A percentile compares a stretch with the other conserved stretches of the same genome.
Evolutionary conservation across 2,113 vertebrate species (phyloP).

Genomic region (Scomber scombrus): DNA sequence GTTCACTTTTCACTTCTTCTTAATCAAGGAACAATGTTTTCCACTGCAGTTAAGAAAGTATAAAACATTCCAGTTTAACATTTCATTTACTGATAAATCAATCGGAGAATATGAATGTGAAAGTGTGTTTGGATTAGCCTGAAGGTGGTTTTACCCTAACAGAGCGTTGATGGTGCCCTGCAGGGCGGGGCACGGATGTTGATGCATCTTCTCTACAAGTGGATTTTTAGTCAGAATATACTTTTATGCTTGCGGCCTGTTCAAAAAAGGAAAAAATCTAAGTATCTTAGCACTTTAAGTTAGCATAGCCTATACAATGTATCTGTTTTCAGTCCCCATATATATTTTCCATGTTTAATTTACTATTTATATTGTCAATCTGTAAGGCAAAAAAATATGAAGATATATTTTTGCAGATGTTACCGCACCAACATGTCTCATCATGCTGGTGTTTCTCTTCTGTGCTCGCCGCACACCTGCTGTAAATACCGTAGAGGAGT

Average conservation of each 20-base stretch:
- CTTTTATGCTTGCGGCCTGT: conserved; percentile 78
- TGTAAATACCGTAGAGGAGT: conserved; percentile 42
- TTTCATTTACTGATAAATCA: conserved; percentile 25
- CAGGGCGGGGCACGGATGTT: conserved; percentile 68
- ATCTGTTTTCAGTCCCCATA: conserved; percentile 64
- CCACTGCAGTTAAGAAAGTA: background rate
- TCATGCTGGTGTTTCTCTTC: conserved; percentile 53
- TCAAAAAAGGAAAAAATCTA: conserved; percentile 39
- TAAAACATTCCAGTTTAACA: conserved; percentile 70
- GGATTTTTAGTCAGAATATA: conserved; percentile 53
- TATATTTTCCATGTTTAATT: conserved; percentile 69
- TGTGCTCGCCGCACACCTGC: conserved; percentile 44
- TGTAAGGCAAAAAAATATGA: conserved; percentile 74
- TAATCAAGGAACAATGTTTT: conserved; percentile 8
- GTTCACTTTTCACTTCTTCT: conserved; percentile 39
- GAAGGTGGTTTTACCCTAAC: conserved; percentile 3
- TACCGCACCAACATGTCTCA: conserved; percentile 55
- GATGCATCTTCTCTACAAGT: background rate
- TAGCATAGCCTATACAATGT: conserved; percentile 69
- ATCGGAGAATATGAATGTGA: conserved; percentile 44
- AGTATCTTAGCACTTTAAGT: conserved; percentile 84
- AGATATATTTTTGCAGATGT: conserved; percentile 80
- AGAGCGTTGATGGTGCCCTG: conserved; percentile 64
- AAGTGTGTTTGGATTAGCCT: background rate
- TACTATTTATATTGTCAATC: conserved; percentile 72